Base-by-base conservation (phyloP, 2,888 invertebrate genomes). In the Lampropteryx suffumata region DNA sequence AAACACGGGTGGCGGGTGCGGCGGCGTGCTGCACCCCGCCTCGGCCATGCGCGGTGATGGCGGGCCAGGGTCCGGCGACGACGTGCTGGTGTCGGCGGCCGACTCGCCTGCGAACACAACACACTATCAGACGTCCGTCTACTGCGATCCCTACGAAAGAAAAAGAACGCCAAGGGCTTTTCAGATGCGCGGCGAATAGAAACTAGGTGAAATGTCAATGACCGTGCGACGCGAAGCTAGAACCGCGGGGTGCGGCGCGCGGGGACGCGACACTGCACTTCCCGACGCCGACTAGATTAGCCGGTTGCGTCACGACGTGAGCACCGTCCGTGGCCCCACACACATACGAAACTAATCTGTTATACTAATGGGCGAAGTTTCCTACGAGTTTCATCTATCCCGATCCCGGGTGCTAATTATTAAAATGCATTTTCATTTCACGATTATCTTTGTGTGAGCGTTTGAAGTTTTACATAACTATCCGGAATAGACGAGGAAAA, bases 41-140 rank as follows among this genome's bases (percentile, higher is more conserved):
- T 92, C 92, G 78, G 93, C 92, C 92, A 94, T 93, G 90, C 94
- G 94, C 82, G 96, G 96, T 80, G 96, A 96, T 84, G 95, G 93
- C 81, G 96, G 96, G 84, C 95, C 94, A 71, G 95, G 93, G 92
- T 97, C 97, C 84, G 96, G 96, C 81, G 97, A 97, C 82, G 97
- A 96, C 82, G 96, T 96, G 86, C 96, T 96, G 83, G 97, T 96
- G 91, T 97, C 97, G 84, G 96, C 96, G 91, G 96, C 95, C 84
- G 96, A 97, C 92, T 97, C 97, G 91, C 95, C 95, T 95, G 93
- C 71, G 74, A 67, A 69, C 71, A 80, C 80, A 53, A 87, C 78
- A 63, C 52, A 50, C 28, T 80, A 82, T 92, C 76, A 77, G 58
- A 69, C 60, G 62, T 64, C 62, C 65, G 62, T 67, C 62, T 62